Conservation (phyloP, 1,140 invertebrate species). For the Zaprionus ghesquierei region DNA sequence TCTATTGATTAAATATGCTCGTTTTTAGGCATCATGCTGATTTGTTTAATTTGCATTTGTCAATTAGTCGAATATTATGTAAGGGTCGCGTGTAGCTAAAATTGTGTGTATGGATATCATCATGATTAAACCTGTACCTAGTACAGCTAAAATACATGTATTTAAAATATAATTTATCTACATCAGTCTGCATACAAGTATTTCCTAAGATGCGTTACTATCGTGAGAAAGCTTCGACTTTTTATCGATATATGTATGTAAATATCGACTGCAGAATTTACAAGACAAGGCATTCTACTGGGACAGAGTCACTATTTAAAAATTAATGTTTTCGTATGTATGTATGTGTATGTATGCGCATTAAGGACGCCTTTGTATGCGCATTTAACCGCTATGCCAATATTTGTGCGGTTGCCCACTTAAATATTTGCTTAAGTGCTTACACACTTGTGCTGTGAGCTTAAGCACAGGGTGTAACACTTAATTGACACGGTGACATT, state of each 20-base stretch:
- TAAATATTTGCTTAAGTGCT: constrained; percentile 1
- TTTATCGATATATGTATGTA: neutral
- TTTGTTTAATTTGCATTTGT: constrained; percentile 12
- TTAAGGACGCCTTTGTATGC: neutral
- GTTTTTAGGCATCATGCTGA: constrained; percentile 13
- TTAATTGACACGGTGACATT: constrained; percentile 56
- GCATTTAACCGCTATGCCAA: constrained; percentile 14
- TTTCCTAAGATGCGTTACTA: neutral
- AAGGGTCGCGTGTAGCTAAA: too few relatives aligned
- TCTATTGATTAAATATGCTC: constrained; percentile 50
- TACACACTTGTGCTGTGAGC: neutral
- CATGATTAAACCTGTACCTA: neutral
- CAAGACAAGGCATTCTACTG: neutral
- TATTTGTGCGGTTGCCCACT: neutral
- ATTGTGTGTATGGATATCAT: neutral
- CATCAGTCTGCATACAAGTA: neutral
- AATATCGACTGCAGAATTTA: neutral
- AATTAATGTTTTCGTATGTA: neutral
- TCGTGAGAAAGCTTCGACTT: neutral
- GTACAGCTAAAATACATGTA: neutral
- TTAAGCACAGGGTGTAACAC: constrained; percentile 6
- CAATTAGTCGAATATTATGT: constrained; percentile 50
- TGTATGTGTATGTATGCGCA: neutral
- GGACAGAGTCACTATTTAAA: too few relatives aligned
- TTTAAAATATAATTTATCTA: neutral